Base-by-base conservation (phyloP, 23 tunicate species). In the Oikopleura vanhoeffeni region DNA sequence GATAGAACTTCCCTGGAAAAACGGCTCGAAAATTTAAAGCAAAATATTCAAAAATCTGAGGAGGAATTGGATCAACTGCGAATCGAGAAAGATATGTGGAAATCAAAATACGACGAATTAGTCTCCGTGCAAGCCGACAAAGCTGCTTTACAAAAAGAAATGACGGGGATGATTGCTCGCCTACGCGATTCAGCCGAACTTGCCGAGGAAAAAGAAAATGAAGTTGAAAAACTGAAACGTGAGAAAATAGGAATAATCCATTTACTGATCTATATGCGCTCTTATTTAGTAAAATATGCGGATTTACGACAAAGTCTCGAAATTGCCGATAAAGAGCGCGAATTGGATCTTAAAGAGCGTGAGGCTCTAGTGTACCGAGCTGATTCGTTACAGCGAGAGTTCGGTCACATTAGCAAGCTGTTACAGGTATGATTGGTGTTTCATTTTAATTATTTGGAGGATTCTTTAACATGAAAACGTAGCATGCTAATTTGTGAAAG, bases 201-300 rank as follows among this genome's bases (percentile, higher is more conserved):
- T 2, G 79, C 79, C 79, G 79, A 71, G 38, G 34, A 71, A 28
- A 71, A 71, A 32, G 79, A 71, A 71, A 13, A 3, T 38, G 79
- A 71, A 71, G 79, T 71, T 30, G 79, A 71, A 71, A 28, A 32
- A 2, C 79, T 71, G 34, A 71, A 71, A 71, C 79, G 79, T 71
- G 79, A 71, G 79, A 71, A 71, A 71, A 71, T 33, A 24, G 34
- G 35, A 18, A 18, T 71, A 13, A 71, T 71, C 35, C 32, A 38
- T 33, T 13, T 30, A 32, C 34, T 71, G 79, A 71, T 71, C 34
- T 71, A 71, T 71, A 18, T 71, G 34, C 79, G 79, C 34, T 71
- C 79, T 13, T 71, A 13, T 71, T 71, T 71, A 71, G 79, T 71
- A 2, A 71, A 71, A 71, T 71, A 24, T 30, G 79, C 34, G 27